A percentile compares a stretch with the other conserved stretches of the same genome.
Conservation (phyloP, 2,888 invertebrate species). For the Drosophila lacicola region DNA sequence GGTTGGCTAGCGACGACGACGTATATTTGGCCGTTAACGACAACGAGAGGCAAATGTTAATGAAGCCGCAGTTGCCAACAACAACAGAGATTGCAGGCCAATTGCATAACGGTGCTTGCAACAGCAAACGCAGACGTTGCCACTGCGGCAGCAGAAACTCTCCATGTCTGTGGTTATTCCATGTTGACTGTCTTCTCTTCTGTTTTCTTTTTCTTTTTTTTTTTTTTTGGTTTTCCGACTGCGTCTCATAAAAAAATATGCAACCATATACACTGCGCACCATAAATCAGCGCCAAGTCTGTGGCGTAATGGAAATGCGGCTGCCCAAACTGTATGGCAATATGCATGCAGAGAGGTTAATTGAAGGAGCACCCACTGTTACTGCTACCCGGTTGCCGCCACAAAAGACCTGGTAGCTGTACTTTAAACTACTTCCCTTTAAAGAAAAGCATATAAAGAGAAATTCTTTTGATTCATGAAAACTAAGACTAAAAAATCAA, state of each 20-base stretch:
- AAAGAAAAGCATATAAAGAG: background rate
- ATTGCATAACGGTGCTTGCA: constrained; percentile 73
- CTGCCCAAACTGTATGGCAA: constrained; percentile 24
- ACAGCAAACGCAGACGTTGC: constrained; percentile 29
- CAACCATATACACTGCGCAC: constrained; percentile 43
- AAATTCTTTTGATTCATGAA: no score
- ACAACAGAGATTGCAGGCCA: constrained; percentile 68
- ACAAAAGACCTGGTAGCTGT: constrained; percentile 4
- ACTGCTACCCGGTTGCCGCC: background rate
- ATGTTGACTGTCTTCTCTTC: constrained; percentile 2
- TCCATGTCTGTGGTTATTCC: constrained; percentile 26
- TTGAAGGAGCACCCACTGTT: constrained; percentile 4
- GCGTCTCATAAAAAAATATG: constrained; percentile 58
- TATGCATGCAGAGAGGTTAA: constrained; percentile 19
- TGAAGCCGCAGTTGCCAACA: constrained; percentile 59
- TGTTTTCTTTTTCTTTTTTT: no score
- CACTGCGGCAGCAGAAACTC: constrained; percentile 34
- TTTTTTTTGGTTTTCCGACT: constrained; percentile 1
- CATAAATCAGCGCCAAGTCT: constrained; percentile 44
- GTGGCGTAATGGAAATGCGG: constrained; percentile 35
- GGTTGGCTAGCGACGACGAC: constrained; percentile 42
- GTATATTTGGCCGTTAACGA: constrained; percentile 65
- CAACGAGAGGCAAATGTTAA: constrained; percentile 74
- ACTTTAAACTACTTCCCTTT: constrained; percentile 10
- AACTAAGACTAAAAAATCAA: no score